These are phyloP conservation scores for Drosophila stalkeri DNA, from an alignment of 2,888 invertebrate genomes.

Conservation along the genomic window DNA sequence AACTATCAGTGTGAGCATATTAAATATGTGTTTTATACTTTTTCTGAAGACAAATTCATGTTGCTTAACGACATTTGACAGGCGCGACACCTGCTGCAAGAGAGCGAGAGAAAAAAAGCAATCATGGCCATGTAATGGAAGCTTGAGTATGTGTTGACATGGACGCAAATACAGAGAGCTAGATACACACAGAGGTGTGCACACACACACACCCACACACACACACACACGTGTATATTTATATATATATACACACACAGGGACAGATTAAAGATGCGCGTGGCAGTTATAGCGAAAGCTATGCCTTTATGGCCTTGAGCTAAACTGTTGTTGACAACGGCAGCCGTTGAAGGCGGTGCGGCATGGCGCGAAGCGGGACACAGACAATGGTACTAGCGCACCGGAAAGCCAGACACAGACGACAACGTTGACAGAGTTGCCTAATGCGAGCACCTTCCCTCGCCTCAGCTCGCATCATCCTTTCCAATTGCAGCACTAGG, in stretches of 20 bases:
- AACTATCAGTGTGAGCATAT: constrained; percentile 42
- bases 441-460: constrained; percentile 31
- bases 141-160: constrained; percentile 77
- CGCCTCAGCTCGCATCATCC: background rate
- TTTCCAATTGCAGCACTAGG: constrained; percentile 27
- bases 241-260: background rate
- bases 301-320: constrained; percentile 74
- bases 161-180: constrained; percentile 52
- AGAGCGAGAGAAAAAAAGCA: constrained; percentile 51
- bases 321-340: constrained; percentile 79
- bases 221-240: constrained; percentile 12
- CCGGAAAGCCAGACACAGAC: constrained; percentile 71
- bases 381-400: constrained; percentile 66
- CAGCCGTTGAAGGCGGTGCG: constrained; percentile 35
- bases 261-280: constrained; percentile 42
- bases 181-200: constrained; percentile 26
- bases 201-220: background rate
- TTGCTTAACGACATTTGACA: constrained; percentile 63
- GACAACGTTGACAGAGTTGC: constrained; percentile 32
- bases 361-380: constrained; percentile 15
- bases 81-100: constrained; percentile 56
- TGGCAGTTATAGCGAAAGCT: constrained; percentile 68
- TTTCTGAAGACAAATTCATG: constrained; percentile 56
- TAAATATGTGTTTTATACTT: constrained; percentile 48
- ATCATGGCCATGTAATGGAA: constrained; percentile 79